These are phyloP conservation scores for Drosophila nr. fundita DNA, from an alignment of 2,888 invertebrate genomes.

Conservation along the genomic window DNA sequence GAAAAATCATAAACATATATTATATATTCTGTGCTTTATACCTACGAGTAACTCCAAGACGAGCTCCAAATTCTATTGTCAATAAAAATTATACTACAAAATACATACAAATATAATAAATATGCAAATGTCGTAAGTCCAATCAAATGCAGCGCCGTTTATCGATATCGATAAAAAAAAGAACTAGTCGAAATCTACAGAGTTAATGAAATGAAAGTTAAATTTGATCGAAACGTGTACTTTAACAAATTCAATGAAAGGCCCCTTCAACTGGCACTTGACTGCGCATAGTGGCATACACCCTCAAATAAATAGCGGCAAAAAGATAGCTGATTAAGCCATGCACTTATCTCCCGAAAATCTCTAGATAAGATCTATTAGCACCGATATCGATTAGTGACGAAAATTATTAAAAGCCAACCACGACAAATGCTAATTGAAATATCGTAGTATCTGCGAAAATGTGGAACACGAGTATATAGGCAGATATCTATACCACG, in stretches of 20 bases:
- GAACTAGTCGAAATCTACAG: too few relatives aligned
- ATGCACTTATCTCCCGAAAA: neutral
- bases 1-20: conserved; percentile 29
- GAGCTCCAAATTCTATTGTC: conserved; percentile 76
- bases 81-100: conserved; percentile 61
- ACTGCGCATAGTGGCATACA: neutral
- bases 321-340: neutral
- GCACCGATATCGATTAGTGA: neutral
- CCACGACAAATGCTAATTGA: neutral
- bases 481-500: neutral
- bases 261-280: neutral
- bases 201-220: too few relatives aligned
- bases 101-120: neutral
- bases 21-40: conserved; percentile 73
- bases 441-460: neutral
- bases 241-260: neutral
- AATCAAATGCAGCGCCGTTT: neutral
- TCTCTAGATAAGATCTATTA: neutral
- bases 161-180: neutral
- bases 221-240: neutral
- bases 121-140: neutral
- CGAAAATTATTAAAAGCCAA: neutral
- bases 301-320: neutral
- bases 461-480: neutral
- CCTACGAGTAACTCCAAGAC: conserved; percentile 57